A percentile compares a stretch with the other conserved stretches of the same genome.
Evolutionary conservation across 1,140 invertebrate genomes (phyloP).

Genomic region (Apis mellifera): DNA sequence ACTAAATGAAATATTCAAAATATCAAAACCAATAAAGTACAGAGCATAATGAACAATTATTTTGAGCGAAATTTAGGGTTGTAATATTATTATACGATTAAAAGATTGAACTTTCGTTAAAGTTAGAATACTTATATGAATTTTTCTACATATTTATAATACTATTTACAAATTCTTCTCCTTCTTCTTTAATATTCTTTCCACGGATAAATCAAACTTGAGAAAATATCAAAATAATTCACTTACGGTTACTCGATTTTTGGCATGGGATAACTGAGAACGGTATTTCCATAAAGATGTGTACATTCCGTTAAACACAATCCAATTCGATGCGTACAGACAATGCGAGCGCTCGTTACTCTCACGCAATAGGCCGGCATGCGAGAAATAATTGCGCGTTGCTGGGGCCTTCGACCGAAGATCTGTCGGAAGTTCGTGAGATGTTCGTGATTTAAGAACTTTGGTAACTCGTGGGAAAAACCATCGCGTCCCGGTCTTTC

Average conservation of each 20-base stretch:
- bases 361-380: constrained; percentile 29
- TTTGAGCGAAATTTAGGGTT: too few species aligned
- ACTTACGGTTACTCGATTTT: not conserved
- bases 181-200: too few species aligned
- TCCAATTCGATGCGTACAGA: constrained; percentile 32
- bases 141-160: too few species aligned
- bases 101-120: too few species aligned
- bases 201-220: too few species aligned
- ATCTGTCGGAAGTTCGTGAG: constrained; percentile 35
- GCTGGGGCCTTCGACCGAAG: not conserved
- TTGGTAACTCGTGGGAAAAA: constrained; percentile 28
- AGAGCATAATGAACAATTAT: too few species aligned
- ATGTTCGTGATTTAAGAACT: constrained; percentile 17
- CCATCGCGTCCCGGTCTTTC: constrained; percentile 1
- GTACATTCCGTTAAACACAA: constrained; percentile 38
- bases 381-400: constrained; percentile 32
- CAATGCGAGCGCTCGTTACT: constrained; percentile 37
- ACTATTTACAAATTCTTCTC: too few species aligned
- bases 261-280: not conserved
- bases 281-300: constrained; percentile 29
- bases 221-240: not conserved
- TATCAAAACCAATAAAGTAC: too few species aligned
- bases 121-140: too few species aligned
- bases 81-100: too few species aligned
- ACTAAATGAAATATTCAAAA: too few species aligned